Conservation (phyloP, 2,888 invertebrate species). For the Steromphala cineraria region DNA sequence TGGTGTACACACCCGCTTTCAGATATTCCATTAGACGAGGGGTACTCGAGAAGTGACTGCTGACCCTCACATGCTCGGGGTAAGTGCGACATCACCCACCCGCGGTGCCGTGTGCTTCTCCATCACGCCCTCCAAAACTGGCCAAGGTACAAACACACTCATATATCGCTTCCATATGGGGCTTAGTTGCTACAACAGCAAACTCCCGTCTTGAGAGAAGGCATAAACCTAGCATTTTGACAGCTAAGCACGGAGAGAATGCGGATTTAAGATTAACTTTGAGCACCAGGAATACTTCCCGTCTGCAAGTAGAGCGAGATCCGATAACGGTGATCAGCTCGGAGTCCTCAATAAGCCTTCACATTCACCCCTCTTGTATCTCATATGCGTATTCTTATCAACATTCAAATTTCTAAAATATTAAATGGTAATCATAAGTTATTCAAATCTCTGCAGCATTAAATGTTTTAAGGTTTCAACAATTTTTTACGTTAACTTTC, state of each 20-base stretch:
- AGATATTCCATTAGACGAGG: neutral
- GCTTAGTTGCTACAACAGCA: neutral
- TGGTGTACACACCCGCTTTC: neutral
- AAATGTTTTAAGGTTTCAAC: too few species aligned
- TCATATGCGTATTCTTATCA: too few species aligned
- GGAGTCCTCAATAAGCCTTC: too few species aligned
- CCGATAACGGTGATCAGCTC: too few species aligned
- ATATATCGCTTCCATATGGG: conserved; percentile 23
- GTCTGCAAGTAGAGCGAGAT: neutral
- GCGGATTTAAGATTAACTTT: conserved; percentile 16
- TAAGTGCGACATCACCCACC: neutral
- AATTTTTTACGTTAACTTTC: too few species aligned
- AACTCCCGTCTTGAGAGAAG: neutral
- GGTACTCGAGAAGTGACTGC: neutral
- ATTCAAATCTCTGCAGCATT: too few species aligned
- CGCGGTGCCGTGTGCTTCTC: neutral
- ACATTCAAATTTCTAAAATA: too few species aligned
- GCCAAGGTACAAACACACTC: neutral
- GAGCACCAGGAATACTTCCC: neutral
- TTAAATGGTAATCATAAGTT: too few species aligned
- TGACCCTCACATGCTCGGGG: neutral
- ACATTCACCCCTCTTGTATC: too few species aligned
- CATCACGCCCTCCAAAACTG: neutral
- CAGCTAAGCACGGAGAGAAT: conserved; percentile 21
- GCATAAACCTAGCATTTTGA: conserved; percentile 15